Evolutionary conservation across 2,113 vertebrate species (phyloP).

Genomic region (Sprattus sprattus): DNA sequence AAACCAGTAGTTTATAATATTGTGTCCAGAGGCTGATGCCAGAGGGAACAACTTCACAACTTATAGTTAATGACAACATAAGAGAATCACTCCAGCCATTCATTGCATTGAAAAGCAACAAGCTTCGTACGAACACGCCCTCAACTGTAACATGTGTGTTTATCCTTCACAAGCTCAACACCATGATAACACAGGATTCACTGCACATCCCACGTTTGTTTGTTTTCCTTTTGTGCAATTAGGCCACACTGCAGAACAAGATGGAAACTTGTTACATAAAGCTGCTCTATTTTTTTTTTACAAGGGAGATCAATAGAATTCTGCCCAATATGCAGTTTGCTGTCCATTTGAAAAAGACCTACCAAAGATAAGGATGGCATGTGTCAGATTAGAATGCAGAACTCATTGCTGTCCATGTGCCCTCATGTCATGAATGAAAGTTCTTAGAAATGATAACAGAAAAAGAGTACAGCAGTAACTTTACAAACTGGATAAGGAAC

Average conservation of each 20-base stretch:
- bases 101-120: neutral
- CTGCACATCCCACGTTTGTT: constrained; percentile 47
- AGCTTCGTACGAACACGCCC: neutral
- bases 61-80: neutral
- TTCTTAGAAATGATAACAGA: neutral
- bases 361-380: neutral
- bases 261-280: constrained; percentile 73
- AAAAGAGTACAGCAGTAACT: neutral
- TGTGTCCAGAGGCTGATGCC: neutral
- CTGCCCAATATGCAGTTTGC: constrained; percentile 25
- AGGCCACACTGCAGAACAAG: constrained; percentile 53
- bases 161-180: neutral
- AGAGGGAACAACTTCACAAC: neutral
- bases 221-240: constrained; percentile 59
- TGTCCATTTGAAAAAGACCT: constrained; percentile 6
- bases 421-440: neutral
- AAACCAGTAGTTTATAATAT: neutral
- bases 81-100: neutral
- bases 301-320: constrained; percentile 58
- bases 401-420: neutral
- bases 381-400: neutral
- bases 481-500: neutral
- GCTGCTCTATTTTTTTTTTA: constrained; percentile 56
- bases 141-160: neutral
- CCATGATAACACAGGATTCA: neutral